These are phyloP conservation scores for Salvelinus sp. DNA, from an alignment of 2,113 vertebrate species.

Conservation along the genomic window DNA sequence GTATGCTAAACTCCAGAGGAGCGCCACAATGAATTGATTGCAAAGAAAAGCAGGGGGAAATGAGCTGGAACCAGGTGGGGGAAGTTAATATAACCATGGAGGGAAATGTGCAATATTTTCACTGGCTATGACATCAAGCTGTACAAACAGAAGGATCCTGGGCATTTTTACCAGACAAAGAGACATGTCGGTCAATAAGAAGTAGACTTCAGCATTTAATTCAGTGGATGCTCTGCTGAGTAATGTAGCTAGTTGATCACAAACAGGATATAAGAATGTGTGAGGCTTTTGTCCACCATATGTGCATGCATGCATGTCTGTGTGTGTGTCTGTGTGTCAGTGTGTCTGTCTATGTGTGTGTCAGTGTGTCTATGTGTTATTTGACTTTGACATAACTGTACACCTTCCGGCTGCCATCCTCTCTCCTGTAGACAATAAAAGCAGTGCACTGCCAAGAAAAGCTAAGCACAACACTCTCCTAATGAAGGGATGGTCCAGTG, in stretches of 20 bases:
- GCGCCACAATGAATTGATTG: not conserved
- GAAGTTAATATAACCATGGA: conserved; percentile 1
- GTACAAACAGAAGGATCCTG: conserved; percentile 3
- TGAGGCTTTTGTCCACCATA: too few species aligned
- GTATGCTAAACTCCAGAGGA: not conserved
- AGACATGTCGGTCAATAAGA: not conserved
- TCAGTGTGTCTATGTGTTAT: too few species aligned
- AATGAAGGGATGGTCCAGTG: conserved; percentile 27
- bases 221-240: not conserved
- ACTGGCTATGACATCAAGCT: conserved; percentile 3
- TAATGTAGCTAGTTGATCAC: not conserved
- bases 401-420: not conserved
- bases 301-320: too few species aligned
- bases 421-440: conserved; percentile 17
- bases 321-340: too few species aligned
- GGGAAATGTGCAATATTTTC: conserved; percentile 7
- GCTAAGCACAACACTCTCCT: conserved; percentile 8
- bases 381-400: not conserved
- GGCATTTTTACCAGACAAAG: not conserved
- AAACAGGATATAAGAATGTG: not conserved
- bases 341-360: too few species aligned
- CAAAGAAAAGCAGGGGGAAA: too few species aligned
- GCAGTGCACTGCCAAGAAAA: conserved; percentile 24
- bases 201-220: not conserved
- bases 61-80: not conserved